A percentile compares a stretch with the other conserved stretches of the same genome.
These are phyloP conservation scores for Drosophila albomicans DNA, from an alignment of 1,140 invertebrate genomes.

Conservation along the genomic window DNA sequence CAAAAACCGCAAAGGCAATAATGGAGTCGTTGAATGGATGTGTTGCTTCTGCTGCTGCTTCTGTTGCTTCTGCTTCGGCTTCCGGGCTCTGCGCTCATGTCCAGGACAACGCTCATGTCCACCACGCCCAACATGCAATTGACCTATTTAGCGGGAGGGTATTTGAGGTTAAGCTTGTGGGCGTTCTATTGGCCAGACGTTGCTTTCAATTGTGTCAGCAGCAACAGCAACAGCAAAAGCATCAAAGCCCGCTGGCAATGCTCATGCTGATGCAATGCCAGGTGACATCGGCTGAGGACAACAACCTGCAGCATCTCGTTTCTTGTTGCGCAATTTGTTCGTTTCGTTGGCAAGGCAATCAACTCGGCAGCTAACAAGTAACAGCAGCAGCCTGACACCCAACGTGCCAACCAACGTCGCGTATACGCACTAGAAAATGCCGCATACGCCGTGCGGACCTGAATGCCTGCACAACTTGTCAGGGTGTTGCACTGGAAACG, in stretches of 20 bases:
- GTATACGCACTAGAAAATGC: slow-evolving; percentile 64
- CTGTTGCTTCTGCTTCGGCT: not conserved
- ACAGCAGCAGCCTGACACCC: not conserved
- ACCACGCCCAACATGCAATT: slow-evolving; percentile 50
- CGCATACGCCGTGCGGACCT: slow-evolving; percentile 43
- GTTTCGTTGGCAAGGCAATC: slow-evolving; percentile 57
- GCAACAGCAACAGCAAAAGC: not conserved
- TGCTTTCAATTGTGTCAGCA: slow-evolving; percentile 24
- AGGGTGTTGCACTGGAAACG: slow-evolving; percentile 79
- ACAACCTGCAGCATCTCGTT: slow-evolving; percentile 59
- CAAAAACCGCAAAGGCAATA: slow-evolving; percentile 14
- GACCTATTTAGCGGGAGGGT: slow-evolving; percentile 60
- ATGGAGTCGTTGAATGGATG: slow-evolving; percentile 15
- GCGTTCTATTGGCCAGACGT: slow-evolving; percentile 32
- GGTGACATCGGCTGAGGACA: slow-evolving; percentile 59
- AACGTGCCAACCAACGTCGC: slow-evolving; percentile 13
- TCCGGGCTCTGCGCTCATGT: slow-evolving; percentile 6
- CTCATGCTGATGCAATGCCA: slow-evolving; percentile 16
- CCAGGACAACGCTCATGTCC: no score
- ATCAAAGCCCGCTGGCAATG: slow-evolving; percentile 4
- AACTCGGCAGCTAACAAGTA: slow-evolving; percentile 11
- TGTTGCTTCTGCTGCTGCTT: not conserved
- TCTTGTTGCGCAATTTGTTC: slow-evolving; percentile 48
- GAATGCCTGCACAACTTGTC: slow-evolving; percentile 61
- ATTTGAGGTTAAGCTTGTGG: not conserved